A percentile compares a stretch with the other conserved stretches of the same genome.
Conservation (phyloP, 2,888 invertebrate species). For the Opisthograptis luteolata region DNA sequence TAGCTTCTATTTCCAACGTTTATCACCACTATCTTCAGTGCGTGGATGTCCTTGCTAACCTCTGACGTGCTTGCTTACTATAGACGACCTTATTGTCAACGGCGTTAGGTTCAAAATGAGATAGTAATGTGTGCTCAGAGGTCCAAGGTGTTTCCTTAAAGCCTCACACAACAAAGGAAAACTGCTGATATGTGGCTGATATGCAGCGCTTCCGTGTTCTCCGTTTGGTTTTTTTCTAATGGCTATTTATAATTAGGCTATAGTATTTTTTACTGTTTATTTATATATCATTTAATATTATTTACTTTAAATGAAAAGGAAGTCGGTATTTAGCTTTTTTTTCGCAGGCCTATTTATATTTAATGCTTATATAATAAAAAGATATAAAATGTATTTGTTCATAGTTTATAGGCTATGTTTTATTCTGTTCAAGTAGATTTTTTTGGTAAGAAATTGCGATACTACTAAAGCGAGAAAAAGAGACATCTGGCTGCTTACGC, state of each 20-base stretch:
- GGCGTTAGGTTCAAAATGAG: conserved; percentile 15
- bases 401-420: no score
- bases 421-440: no score
- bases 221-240: conserved; percentile 42
- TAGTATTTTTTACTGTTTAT: conserved; percentile 9
- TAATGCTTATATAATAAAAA: no score
- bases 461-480: no score
- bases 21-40: conserved; percentile 40
- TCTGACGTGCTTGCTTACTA: conserved; percentile 19
- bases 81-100: conserved; percentile 8
- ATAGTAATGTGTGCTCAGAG: conserved; percentile 35
- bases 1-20: conserved; percentile 32
- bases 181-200: conserved; percentile 47
- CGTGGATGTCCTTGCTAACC: conserved; percentile 36
- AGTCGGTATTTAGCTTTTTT: no score
- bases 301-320: neutral
- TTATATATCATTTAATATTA: no score
- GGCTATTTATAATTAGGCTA: conserved; percentile 23
- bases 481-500: no score
- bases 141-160: conserved; percentile 56
- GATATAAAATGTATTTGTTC: no score
- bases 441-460: no score
- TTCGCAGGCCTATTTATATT: no score
- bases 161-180: conserved; percentile 52
- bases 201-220: conserved; percentile 49